A percentile compares a stretch with the other conserved stretches of the same genome.
Evolutionary conservation across 2,888 invertebrate species (phyloP).

Genomic region (Therioaphis trifolii): DNA sequence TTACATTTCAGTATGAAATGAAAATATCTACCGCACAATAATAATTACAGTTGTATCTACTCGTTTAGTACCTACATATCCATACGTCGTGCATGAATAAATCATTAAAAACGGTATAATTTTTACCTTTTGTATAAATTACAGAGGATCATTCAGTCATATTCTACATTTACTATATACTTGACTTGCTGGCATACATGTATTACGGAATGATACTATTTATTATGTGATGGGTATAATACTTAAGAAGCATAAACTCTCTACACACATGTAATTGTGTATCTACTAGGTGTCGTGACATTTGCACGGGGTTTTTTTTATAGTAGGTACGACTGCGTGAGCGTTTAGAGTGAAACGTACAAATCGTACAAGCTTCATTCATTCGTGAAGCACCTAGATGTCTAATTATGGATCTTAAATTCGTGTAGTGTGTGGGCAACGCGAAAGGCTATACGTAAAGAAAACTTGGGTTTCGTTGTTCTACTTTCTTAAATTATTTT

Average conservation of each 20-base stretch:
- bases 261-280: constrained; percentile 32
- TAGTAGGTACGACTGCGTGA: constrained; percentile 33
- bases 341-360: constrained; percentile 42
- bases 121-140: background rate
- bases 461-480: constrained; percentile 13
- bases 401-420: constrained; percentile 50
- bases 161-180: background rate
- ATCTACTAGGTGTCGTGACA: constrained; percentile 36
- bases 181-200: too few species aligned
- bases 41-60: too few species aligned
- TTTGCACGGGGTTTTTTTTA: constrained; percentile 35
- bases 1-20: too few species aligned
- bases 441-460: background rate
- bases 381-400: constrained; percentile 42
- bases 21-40: too few species aligned
- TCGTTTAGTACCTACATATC: too few species aligned
- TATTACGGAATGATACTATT: background rate
- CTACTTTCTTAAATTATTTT: constrained; percentile 33
- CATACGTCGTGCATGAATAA: background rate
- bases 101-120: background rate
- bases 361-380: background rate
- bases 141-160: background rate
- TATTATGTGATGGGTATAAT: background rate
- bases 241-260: constrained; percentile 17
- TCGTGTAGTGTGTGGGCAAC: constrained; percentile 40